Evolutionary conservation across 2,113 vertebrate species (phyloP).

Genomic region (Rhagologus leucostigma): DNA sequence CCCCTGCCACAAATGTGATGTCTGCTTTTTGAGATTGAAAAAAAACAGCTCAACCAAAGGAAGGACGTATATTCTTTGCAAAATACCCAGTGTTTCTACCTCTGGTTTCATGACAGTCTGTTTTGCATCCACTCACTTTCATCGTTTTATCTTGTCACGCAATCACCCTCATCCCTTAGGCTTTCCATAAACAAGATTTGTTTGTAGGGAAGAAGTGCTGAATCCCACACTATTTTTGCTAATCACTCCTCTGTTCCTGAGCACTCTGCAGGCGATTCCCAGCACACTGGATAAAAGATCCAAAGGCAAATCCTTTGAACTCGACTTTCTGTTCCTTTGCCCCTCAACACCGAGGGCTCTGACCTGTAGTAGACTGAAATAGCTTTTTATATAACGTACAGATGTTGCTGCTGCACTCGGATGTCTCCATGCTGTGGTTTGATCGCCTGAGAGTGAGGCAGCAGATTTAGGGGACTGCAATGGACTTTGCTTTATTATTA

Average conservation of each 20-base stretch:
- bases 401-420: background rate
- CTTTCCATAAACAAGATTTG: background rate
- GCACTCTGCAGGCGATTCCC: rapidly evolving
- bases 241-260: background rate
- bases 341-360: background rate
- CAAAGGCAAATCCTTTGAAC: background rate
- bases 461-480: background rate
- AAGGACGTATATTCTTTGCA: background rate
- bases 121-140: background rate
- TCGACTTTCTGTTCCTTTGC: background rate
- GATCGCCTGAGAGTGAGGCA: background rate
- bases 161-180: background rate
- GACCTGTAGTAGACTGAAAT: background rate
- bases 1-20: background rate
- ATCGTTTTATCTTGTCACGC: background rate
- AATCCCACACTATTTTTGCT: background rate
- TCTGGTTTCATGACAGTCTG: background rate
- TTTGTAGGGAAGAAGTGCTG: background rate
- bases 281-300: background rate
- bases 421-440: background rate
- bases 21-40: background rate
- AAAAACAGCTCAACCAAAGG: background rate
- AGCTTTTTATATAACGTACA: background rate
- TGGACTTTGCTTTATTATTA: background rate
- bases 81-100: background rate